Base-by-base conservation (phyloP, 2,113 vertebrate genomes). In the Rhinolophus sinicus region DNA sequence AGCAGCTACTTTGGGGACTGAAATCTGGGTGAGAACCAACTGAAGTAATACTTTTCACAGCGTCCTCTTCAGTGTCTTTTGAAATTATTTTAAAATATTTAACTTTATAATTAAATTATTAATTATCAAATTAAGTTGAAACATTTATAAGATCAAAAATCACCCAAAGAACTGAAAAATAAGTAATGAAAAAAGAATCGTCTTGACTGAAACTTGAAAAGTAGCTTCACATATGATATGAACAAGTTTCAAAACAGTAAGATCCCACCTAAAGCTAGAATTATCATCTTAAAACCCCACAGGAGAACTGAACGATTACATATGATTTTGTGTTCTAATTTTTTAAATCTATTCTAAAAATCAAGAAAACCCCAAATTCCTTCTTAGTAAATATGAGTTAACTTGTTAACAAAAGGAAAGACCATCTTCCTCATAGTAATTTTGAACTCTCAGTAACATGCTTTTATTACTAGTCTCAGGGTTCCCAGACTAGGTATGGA, bases 171-270 rank as follows among this genome's bases (percentile, higher is more conserved):
- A 92, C 35, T 84, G 26, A 70, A 56, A 96, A 81, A 52, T 35
- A 65, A 89, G 13, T 64, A 22, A n/a, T 5, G 15, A 65, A 90
- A 87, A 90, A 82, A 33, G 15, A 82, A 69, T 21, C 72, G n/a
- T 8, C 2, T 75, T 60, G 82, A 78, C n/a, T 8, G 2, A 93
- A 93, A 72, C 80, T 78, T 93, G 75, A 56, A 93, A 94, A 92
- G 21, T 62, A 76, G 8, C 24, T 85, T 81, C 58, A 83, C 44
- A 65, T 62, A 35, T 54, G 26, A 58, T 58, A 90, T 60, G 54
- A 93, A 92, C 33, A 87, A 22, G 13, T 52, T 92, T 95, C 82
- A 69, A 62, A 95, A 95, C 5, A 90, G 16, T 92, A 90, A 90
- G 80, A 67, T 19, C 21, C 35, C 40, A 54, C 30, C 6, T 69